Percentiles rank a stretch among this genome's conserved stretches.
phyloP scores from a whole-genome alignment of 2,888 invertebrate genomes.

The Caenorhabditis angaria region DNA sequence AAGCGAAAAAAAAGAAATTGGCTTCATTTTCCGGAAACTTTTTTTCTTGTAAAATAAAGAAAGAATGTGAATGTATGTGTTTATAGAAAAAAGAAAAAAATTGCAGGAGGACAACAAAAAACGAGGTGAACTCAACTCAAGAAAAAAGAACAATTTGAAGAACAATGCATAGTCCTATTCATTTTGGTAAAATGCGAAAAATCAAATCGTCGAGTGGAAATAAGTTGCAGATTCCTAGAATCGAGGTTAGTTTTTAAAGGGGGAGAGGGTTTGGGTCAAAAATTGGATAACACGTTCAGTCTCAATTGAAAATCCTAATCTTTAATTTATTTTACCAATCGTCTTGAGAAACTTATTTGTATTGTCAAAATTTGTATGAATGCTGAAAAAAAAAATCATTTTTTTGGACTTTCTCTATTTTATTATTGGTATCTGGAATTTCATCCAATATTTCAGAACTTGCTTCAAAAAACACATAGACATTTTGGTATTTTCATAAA shows the following conservation, averaged over 20 bases:
- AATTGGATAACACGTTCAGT: background rate
- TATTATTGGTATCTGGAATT: background rate
- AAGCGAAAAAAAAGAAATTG: no score
- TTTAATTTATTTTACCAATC: no score
- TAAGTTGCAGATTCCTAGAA: slow-evolving; percentile 44
- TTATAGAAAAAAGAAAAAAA: background rate
- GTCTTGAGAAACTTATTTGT: no score
- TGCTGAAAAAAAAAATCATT: background rate
- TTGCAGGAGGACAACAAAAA: background rate
- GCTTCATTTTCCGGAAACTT: background rate
- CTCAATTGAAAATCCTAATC: background rate
- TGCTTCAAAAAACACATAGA: no score
- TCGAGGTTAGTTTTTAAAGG: slow-evolving; percentile 30
- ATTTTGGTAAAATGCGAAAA: slow-evolving; percentile 38
- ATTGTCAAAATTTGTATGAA: background rate
- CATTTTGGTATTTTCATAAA: no score
- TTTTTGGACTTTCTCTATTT: background rate
- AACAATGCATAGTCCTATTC: background rate
- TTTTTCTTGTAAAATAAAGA: slow-evolving; percentile 1
- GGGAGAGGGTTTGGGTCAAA: background rate
- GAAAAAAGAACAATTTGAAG: background rate
- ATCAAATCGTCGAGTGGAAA: slow-evolving; percentile 46
- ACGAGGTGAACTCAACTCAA: background rate
- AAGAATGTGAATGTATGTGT: background rate
- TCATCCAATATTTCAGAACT: no score